Evolutionary conservation across 2,797 vertebrate genomes (phyloP).

Genomic region (Xenops minutus): DNA sequence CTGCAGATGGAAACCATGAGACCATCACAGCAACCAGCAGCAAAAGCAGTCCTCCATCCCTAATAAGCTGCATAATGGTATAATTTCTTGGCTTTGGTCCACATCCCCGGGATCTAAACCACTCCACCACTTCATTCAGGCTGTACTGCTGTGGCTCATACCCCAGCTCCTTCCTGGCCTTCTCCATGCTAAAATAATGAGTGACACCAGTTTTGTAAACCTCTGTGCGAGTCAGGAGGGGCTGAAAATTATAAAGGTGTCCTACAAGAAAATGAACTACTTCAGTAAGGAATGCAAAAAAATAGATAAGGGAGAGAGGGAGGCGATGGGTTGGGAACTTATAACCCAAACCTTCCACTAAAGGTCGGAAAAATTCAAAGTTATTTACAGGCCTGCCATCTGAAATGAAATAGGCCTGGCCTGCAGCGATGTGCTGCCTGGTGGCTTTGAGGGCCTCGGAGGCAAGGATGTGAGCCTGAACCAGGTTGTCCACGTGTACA

Average conservation of each 20-base stretch:
- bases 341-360: constrained; percentile 93
- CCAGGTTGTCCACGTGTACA: constrained; percentile 93
- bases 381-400: constrained; percentile 92
- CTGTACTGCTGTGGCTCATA: constrained; percentile 81
- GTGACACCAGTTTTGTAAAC: constrained; percentile 95
- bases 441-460: constrained; percentile 78
- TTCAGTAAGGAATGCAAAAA: constrained; percentile 89
- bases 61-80: constrained; percentile 37
- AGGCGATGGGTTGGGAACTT: constrained; percentile 84
- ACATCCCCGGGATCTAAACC: constrained; percentile 86
- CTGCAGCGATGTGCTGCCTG: constrained; percentile 80
- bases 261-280: constrained; percentile 81
- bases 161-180: constrained; percentile 86
- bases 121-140: constrained; percentile 87
- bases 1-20: constrained; percentile 79
- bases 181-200: constrained; percentile 91
- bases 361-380: constrained; percentile 92
- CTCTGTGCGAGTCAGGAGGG: constrained; percentile 90
- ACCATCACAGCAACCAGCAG: constrained; percentile 72
- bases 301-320: constrained; percentile 85
- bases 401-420: constrained; percentile 95
- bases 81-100: constrained; percentile 66
- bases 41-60: constrained; percentile 72
- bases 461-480: constrained; percentile 87
- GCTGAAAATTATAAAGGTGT: constrained; percentile 89